Evolutionary conservation across 2,888 invertebrate genomes (phyloP).

Genomic region (Machimus atricapillus): DNA sequence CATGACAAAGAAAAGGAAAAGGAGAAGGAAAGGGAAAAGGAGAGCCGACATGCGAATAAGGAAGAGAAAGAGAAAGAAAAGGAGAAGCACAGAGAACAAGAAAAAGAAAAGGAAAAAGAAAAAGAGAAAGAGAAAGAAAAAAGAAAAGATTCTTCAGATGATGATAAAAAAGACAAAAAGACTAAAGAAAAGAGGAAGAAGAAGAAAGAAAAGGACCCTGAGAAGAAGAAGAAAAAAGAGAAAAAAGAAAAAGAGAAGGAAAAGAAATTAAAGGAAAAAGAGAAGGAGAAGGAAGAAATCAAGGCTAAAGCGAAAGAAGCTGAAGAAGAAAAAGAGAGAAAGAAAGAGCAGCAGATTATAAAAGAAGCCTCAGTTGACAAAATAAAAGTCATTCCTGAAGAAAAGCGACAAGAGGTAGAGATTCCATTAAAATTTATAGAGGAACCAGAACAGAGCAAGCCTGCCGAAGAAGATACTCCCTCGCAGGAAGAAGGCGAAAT

Average conservation of each 20-base stretch:
- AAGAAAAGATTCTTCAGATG: conserved; percentile 50
- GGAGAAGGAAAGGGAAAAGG: conserved; percentile 13
- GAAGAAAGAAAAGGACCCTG: conserved; percentile 53
- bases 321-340: conserved; percentile 53
- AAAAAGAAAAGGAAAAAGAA: conserved; percentile 50
- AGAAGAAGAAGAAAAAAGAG: conserved; percentile 46
- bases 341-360: background rate
- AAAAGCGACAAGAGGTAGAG: background rate
- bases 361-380: background rate
- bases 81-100: conserved; percentile 56
- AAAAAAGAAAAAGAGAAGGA: conserved; percentile 49
- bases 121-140: conserved; percentile 53
- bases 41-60: conserved; percentile 59
- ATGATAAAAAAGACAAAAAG: conserved; percentile 58
- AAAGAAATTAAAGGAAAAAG: conserved; percentile 49
- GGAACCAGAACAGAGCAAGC: conserved; percentile 8
- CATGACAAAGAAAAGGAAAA: conserved; percentile 19
- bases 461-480: background rate
- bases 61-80: conserved; percentile 53
- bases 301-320: conserved; percentile 57
- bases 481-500: background rate
- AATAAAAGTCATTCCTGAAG: background rate
- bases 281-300: conserved; percentile 49
- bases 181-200: conserved; percentile 62
- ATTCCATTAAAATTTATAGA: background rate